Percentiles rank a stretch among this genome's conserved stretches.
These are phyloP conservation scores for Syrmaticus mikado DNA, from an alignment of 2,113 vertebrate species.

Conservation along the genomic window DNA sequence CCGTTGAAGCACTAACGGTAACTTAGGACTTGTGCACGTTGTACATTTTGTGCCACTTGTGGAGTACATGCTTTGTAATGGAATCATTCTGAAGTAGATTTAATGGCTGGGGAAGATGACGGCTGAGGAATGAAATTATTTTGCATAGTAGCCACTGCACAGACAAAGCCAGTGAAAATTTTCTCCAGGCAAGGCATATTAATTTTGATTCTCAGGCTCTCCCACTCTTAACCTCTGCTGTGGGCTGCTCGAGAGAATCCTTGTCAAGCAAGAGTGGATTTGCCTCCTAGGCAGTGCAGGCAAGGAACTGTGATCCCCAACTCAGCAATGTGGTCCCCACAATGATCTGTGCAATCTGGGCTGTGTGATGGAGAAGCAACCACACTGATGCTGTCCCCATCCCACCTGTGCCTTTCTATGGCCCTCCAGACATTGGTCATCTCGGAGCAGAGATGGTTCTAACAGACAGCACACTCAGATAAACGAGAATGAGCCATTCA, in stretches of 20 bases:
- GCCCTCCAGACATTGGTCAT: not conserved
- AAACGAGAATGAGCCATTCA: not conserved
- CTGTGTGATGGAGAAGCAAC: not conserved
- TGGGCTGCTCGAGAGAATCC: not conserved
- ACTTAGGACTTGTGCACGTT: not conserved
- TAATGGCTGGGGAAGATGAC: not conserved
- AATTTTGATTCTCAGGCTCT: not conserved
- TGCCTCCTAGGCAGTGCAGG: not conserved
- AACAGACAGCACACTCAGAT: not conserved
- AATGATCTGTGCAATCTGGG: not conserved
- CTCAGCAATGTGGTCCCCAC: not conserved
- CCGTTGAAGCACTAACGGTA: not conserved
- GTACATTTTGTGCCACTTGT: slow-evolving; percentile 2
- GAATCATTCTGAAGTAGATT: not conserved
- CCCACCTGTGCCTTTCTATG: not conserved
- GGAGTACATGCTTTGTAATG: not conserved
- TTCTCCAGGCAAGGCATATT: not conserved
- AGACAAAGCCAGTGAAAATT: not conserved
- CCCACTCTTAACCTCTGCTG: fast-evolving
- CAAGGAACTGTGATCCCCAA: not conserved
- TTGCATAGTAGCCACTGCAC: not conserved
- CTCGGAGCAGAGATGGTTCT: too few relatives aligned
- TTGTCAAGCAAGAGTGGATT: too few relatives aligned
- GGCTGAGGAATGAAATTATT: not conserved
- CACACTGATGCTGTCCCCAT: not conserved